These are phyloP conservation scores for Loris lydekkerianus DNA, from an alignment of 2,797 vertebrate genomes.

Conservation along the genomic window DNA sequence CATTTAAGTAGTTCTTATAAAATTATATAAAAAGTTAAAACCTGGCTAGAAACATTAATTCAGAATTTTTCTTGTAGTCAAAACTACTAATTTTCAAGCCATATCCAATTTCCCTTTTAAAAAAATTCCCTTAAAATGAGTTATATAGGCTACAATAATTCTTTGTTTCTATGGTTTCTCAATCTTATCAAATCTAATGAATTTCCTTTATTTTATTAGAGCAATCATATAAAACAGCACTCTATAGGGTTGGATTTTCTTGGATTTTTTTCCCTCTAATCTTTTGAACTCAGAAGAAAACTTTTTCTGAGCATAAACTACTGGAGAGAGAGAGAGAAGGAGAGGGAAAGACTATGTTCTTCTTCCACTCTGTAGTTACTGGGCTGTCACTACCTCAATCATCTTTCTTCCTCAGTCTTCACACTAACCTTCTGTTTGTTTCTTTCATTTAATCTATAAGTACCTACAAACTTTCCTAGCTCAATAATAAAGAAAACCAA, in stretches of 20 bases:
- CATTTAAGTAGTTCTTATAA: neutral
- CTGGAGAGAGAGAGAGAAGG: neutral
- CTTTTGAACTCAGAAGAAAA: neutral
- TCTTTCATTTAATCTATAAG: neutral
- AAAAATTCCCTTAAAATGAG: neutral
- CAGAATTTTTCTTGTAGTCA: neutral
- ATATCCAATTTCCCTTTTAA: neutral
- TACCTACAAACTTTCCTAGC: neutral
- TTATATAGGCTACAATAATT: neutral
- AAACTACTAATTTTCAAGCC: neutral
- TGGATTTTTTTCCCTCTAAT: neutral
- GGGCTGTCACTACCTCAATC: neutral
- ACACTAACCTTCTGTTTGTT: neutral
- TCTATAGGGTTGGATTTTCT: neutral
- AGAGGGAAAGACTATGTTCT: neutral
- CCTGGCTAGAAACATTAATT: constrained; percentile 4
- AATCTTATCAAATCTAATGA: neutral
- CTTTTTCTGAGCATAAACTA: neutral
- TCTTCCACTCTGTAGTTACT: neutral
- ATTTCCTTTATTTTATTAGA: neutral
- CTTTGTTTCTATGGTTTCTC: neutral
- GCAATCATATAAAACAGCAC: neutral
- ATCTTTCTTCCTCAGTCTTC: neutral
- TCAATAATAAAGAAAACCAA: neutral
- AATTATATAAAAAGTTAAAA: neutral